Percentiles rank a stretch among this genome's conserved stretches.
These are phyloP conservation scores for Xiphophorus maculatus DNA, from an alignment of 2,113 vertebrate genomes.

Conservation along the genomic window DNA sequence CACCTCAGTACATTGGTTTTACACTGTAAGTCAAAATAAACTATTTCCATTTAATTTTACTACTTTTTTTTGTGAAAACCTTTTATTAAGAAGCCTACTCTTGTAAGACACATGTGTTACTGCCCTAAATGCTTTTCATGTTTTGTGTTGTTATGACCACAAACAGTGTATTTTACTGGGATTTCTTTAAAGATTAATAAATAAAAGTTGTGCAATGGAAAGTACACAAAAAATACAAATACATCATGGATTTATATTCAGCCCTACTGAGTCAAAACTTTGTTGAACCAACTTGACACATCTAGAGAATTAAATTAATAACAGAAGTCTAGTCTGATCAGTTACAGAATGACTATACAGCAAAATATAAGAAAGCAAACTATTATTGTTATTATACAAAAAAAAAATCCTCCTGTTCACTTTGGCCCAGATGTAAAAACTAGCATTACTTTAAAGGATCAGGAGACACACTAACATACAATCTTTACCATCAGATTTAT, in stretches of 20 bases:
- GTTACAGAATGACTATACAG: neutral
- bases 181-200: neutral
- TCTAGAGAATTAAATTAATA: neutral
- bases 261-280: neutral
- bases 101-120: too few relatives aligned
- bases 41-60: too few relatives aligned
- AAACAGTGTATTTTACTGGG: neutral
- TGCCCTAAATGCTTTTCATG: too few relatives aligned
- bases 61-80: too few relatives aligned
- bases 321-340: neutral
- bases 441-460: neutral
- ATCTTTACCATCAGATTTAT: constrained; percentile 81
- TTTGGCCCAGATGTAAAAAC: neutral
- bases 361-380: neutral
- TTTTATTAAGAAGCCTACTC: too few relatives aligned
- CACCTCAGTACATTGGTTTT: neutral
- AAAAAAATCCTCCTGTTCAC: neutral
- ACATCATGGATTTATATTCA: neutral
- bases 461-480: constrained; percentile 15
- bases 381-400: neutral
- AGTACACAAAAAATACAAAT: neutral
- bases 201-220: neutral
- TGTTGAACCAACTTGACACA: neutral
- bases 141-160: too few relatives aligned
- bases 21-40: too few relatives aligned